Evolutionary conservation across 2,888 invertebrate species (phyloP).

Genomic region (Homarus gammarus): DNA sequence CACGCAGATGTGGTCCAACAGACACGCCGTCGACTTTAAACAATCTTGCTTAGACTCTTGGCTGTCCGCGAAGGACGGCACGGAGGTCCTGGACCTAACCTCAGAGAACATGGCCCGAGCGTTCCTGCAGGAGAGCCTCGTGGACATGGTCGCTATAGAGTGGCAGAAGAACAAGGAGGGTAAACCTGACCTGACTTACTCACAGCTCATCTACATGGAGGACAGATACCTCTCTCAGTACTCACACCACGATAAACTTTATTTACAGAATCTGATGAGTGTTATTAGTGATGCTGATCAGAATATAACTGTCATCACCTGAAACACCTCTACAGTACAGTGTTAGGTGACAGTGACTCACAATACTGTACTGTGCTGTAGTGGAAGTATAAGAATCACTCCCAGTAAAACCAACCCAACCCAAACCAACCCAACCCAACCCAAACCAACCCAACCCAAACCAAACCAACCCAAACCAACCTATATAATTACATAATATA

Average conservation of each 20-base stretch:
- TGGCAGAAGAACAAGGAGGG: slow-evolving; percentile 52
- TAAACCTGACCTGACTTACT: background rate
- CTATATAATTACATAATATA: too few species aligned
- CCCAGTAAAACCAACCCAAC: too few species aligned
- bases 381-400: too few species aligned
- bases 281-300: background rate
- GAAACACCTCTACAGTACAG: too few species aligned
- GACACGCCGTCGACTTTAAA: background rate
- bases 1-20: slow-evolving; percentile 31
- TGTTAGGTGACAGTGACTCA: too few species aligned
- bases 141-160: slow-evolving; percentile 62
- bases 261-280: background rate
- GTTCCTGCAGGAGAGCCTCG: slow-evolving; percentile 51
- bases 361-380: too few species aligned
- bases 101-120: slow-evolving; percentile 35
- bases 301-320: too few species aligned
- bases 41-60: slow-evolving; percentile 21
- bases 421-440: too few species aligned
- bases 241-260: background rate
- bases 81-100: background rate
- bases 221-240: slow-evolving; percentile 16
- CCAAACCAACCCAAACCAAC: too few species aligned
- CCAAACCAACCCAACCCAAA: too few species aligned
- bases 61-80: background rate
- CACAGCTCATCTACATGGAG: slow-evolving; percentile 40